Percentiles rank a stretch among this genome's conserved stretches.
Conservation (phyloP, 2,113 vertebrate species). For the Cyanistes caeruleus region DNA sequence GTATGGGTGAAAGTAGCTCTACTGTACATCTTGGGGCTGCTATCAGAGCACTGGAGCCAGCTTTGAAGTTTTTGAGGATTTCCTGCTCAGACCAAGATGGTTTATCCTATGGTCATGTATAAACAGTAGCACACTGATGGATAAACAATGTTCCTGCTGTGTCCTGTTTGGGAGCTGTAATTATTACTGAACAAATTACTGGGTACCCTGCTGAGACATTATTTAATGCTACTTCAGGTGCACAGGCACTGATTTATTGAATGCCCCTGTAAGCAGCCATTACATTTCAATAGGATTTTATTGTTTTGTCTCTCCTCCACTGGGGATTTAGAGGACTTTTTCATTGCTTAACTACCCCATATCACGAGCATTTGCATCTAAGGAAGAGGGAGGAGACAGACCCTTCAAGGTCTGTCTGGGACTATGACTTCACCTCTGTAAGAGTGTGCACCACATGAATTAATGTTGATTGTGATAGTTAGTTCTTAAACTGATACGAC, state of each 20-base stretch:
- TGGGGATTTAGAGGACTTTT: neutral
- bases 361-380: neutral
- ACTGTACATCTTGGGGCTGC: neutral
- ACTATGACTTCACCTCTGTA: neutral
- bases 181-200: slow-evolving; percentile 40
- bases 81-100: neutral
- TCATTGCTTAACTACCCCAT: neutral
- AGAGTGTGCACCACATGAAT: neutral
- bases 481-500: neutral
- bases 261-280: neutral
- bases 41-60: neutral
- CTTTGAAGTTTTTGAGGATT: neutral
- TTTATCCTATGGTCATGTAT: neutral
- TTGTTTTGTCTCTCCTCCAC: neutral
- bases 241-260: slow-evolving; percentile 31
- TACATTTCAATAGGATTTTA: neutral
- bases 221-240: slow-evolving; percentile 22
- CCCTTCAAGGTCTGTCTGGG: neutral
- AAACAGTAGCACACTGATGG: neutral
- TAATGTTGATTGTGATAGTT: neutral
- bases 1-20: neutral
- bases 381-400: neutral
- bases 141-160: neutral
- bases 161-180: slow-evolving; percentile 9
- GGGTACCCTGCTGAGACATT: neutral